Conservation (phyloP, 2,797 vertebrate genomes). For the Rhincodon typus region DNA sequence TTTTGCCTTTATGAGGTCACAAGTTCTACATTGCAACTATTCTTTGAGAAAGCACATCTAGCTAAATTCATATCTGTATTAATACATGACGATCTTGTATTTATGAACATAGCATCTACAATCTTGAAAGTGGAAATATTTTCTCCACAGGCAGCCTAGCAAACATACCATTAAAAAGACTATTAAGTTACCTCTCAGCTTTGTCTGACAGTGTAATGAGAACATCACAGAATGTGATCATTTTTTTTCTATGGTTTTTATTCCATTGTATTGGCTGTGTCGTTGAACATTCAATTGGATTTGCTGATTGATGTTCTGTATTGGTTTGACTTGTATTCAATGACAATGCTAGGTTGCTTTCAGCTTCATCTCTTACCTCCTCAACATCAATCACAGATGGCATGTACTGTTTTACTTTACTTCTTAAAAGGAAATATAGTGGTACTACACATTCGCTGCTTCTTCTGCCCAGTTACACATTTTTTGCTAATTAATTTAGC, state of each 20-base stretch:
- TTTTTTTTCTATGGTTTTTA: no score
- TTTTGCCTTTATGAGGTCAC: background rate
- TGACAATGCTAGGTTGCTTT: background rate
- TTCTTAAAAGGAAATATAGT: background rate
- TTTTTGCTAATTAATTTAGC: background rate
- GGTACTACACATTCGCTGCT: background rate
- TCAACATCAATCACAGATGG: background rate
- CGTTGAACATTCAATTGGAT: background rate
- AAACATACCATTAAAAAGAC: background rate
- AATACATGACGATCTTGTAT: background rate
- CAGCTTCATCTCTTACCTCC: background rate
- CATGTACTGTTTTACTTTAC: background rate
- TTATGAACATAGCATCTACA: background rate
- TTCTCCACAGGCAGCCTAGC: background rate
- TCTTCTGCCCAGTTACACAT: background rate
- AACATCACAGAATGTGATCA: background rate
- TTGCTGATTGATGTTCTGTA: background rate
- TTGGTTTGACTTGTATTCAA: background rate
- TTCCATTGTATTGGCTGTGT: background rate
- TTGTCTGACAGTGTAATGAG: background rate
- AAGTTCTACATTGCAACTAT: background rate
- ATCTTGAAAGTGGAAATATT: background rate
- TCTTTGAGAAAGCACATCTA: background rate
- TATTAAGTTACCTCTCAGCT: background rate
- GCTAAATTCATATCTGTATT: background rate